phyloP scores from a whole-genome alignment of 2,888 invertebrate species.

The Metalampra italica region DNA sequence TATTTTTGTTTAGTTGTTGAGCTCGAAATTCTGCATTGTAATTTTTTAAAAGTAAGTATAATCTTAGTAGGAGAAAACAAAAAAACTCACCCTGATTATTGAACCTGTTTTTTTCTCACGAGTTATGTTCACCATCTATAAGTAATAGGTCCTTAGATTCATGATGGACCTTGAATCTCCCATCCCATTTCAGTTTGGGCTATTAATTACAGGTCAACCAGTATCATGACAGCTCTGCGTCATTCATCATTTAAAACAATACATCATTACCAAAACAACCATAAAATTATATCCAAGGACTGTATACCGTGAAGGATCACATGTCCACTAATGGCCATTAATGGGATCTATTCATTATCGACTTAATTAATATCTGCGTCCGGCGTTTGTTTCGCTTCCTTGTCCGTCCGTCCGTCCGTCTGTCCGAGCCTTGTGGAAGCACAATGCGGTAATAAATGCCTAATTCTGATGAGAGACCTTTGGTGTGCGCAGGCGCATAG shows the following conservation, averaged over 20 bases:
- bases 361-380: conserved; percentile 67
- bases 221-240: not conserved
- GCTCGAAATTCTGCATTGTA: no score
- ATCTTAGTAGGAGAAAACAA: no score
- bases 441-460: conserved; percentile 72
- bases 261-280: conserved; percentile 7
- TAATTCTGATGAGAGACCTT: conserved; percentile 60
- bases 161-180: not conserved
- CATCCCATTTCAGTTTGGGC: not conserved
- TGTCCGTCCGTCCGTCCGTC: conserved; percentile 31
- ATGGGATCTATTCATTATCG: conserved; percentile 49
- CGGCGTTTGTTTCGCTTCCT: conserved; percentile 74
- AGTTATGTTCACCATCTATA: no score
- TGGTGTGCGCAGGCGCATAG: conserved; percentile 32
- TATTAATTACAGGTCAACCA: not conserved
- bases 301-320: conserved; percentile 2
- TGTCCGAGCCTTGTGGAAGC: conserved; percentile 21
- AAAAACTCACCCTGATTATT: no score
- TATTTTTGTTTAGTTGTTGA: no score
- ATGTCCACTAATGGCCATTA: conserved; percentile 21
- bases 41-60: no score
- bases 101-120: no score
- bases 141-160: not conserved
- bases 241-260: conserved; percentile 9
- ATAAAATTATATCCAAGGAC: conserved; percentile 6